These are phyloP conservation scores for Gobionotothen gibberifrons DNA, from an alignment of 2,797 vertebrate genomes.

Conservation along the genomic window DNA sequence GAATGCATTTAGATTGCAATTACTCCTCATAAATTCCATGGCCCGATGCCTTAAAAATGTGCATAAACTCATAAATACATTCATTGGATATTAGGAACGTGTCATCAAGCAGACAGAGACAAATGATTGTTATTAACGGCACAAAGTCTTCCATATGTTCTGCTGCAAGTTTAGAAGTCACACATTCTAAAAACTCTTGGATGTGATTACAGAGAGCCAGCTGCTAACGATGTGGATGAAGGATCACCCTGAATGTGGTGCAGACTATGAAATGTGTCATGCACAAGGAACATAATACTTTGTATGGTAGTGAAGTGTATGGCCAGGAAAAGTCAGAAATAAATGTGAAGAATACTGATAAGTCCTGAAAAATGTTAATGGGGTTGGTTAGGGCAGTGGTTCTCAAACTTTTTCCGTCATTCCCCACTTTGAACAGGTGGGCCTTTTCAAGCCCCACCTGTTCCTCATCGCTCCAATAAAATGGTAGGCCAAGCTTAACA, in stretches of 20 bases:
- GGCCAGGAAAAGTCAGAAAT: neutral
- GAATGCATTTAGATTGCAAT: constrained; percentile 37
- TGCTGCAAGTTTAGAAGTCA: constrained; percentile 23
- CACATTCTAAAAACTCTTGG: neutral
- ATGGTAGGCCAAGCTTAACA: no score
- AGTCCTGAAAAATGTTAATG: neutral
- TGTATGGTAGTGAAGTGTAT: neutral
- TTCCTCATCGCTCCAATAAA: no score
- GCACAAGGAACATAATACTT: neutral
- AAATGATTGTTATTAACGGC: constrained; percentile 54
- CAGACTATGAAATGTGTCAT: neutral
- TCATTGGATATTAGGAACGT: constrained; percentile 49
- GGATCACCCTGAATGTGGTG: neutral
- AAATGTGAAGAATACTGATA: neutral
- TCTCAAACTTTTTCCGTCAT: no score
- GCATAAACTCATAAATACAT: constrained; percentile 47
- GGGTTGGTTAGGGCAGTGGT: neutral
- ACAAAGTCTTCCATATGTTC: constrained; percentile 37
- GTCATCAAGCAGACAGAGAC: constrained; percentile 59
- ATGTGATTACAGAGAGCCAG: constrained; percentile 10
- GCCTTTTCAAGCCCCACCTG: no score
- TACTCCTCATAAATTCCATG: constrained; percentile 20
- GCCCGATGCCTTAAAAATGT: constrained; percentile 36
- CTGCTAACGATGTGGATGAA: neutral
- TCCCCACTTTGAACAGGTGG: no score